Evolutionary conservation across 2,797 vertebrate genomes (phyloP), one percentile per base, ranked within the genome.

Genomic region (Salarias fasciatus): DNA sequence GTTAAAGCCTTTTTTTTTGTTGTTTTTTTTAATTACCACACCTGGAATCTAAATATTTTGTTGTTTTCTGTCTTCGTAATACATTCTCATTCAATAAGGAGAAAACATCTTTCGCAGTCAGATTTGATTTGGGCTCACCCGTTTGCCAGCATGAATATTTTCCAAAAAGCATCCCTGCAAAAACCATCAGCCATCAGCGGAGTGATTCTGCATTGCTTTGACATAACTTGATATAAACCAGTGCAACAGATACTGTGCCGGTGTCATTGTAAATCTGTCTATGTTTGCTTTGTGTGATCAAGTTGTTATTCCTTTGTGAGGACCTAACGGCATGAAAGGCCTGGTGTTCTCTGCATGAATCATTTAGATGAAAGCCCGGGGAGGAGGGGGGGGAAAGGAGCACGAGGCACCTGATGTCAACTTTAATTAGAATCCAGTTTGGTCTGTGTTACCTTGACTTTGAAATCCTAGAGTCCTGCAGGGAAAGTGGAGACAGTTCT

Each of bases 371-470:
- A 91, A 91, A 90, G 88, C 84, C 84, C 11, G 79, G 78, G 82
- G 82, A 88, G 75, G 79, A 55, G 79, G 72, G 54, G 41, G 74
- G 54, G 41, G 74, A 44, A 43, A 83, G 75, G 69, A 72, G 71
- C 68, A 74, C 6, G 69, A 85, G 87, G 82, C 88, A 90, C 90
- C 89, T 90, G 90, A 87, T 89, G 90, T 91, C 91, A 91, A 80
- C 77, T 90, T 92, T 92, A 92, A 93, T 92, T 92, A 92, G 76
- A 88, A 86, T 92, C 87, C 84, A 89, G 87, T 91, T 91, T 88
- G 88, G 86, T 76, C 85, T n/a, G 59, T 35, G 69, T 79, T 88
- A 84, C 85, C 88, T 91, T 91, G 89, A 91, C 91, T 91, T 90
- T 90, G 86, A 91, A 91, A 92, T 91, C 83, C 74, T 57, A 79